Conservation (phyloP, 2,888 invertebrate genomes). For the Poecilus cupreus region DNA sequence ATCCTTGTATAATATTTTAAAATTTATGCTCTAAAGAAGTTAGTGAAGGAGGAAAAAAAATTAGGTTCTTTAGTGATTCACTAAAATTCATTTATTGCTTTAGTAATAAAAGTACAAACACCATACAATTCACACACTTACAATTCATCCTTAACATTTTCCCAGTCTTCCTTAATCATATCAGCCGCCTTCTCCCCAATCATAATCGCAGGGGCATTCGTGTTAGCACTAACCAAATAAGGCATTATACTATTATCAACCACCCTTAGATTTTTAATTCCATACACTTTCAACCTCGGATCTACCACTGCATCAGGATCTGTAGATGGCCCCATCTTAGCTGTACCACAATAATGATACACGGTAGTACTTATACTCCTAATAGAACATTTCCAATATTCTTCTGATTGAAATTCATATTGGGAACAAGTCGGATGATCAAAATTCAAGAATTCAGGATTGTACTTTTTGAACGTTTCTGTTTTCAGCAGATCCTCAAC, state of each 20-base stretch:
- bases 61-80: too few relatives aligned
- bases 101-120: neutral
- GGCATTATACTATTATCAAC: slow-evolving; percentile 92
- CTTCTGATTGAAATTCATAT: slow-evolving; percentile 68
- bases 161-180: slow-evolving; percentile 71
- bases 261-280: slow-evolving; percentile 80
- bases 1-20: too few relatives aligned
- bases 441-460: slow-evolving; percentile 69
- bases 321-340: slow-evolving; percentile 82
- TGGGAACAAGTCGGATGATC: slow-evolving; percentile 70
- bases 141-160: slow-evolving; percentile 66
- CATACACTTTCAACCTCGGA: slow-evolving; percentile 80
- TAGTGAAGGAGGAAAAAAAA: too few relatives aligned
- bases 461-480: slow-evolving; percentile 69
- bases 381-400: slow-evolving; percentile 76
- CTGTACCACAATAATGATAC: slow-evolving; percentile 67
- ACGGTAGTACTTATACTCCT: slow-evolving; percentile 58
- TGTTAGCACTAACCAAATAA: slow-evolving; percentile 77
- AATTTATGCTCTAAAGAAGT: too few relatives aligned
- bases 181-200: slow-evolving; percentile 74
- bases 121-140: slow-evolving; percentile 59
- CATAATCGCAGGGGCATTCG: slow-evolving; percentile 73
- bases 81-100: too few relatives aligned
- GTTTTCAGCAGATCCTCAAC: slow-evolving; percentile 71
- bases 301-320: slow-evolving; percentile 82